Base-by-base conservation (phyloP, 2,113 vertebrate species). In the Drymodes brunneopygia region DNA sequence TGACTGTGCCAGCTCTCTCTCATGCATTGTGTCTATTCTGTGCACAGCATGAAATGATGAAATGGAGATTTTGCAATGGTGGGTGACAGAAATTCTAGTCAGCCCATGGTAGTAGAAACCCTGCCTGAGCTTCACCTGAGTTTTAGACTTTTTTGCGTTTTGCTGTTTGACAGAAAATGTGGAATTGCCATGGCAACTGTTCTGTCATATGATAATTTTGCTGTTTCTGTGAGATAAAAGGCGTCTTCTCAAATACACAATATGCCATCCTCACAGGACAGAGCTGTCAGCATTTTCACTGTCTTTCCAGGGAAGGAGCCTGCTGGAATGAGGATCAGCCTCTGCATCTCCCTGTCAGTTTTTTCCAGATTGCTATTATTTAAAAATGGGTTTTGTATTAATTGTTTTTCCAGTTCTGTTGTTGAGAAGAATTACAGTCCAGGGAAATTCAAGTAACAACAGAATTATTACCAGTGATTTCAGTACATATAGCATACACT, bases 171-270 rank as follows among this genome's bases (percentile, higher is more conserved):
- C 84, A 91, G 87, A 88, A 83, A 91, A 81, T 86, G 58, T 91
- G 53, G 38, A 64, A 92, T 98, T 97, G 88, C 94, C 84, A 92
- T 92, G 90, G 89, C 77, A 97, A 96, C 18, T 25, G 20, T 27
- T 83, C 79, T 92, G 67, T 90, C 73, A 72, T 82, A 92, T 53
- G 93, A 77, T 81, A 93, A 95, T 96, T 88, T 80, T 89, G 60
- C 81, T 87, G 75, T 88, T 92, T 96, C 82, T 91, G 16, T 60
- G 81, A 94, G 91, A 96, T 93, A 81, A 91, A 97, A 96, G 85
- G 50, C 35, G 0, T 79, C 81, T 79, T 62, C 71, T 88, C 66
- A 81, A 92, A 73, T 86, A 90, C 40, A 66, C 77, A 65, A 25
- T 67, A 36, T 75, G 84, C 66, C 81, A 36, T 86, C 90, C 74